Conservation (phyloP, 2,888 invertebrate genomes). For the Tortricodes alternella region DNA sequence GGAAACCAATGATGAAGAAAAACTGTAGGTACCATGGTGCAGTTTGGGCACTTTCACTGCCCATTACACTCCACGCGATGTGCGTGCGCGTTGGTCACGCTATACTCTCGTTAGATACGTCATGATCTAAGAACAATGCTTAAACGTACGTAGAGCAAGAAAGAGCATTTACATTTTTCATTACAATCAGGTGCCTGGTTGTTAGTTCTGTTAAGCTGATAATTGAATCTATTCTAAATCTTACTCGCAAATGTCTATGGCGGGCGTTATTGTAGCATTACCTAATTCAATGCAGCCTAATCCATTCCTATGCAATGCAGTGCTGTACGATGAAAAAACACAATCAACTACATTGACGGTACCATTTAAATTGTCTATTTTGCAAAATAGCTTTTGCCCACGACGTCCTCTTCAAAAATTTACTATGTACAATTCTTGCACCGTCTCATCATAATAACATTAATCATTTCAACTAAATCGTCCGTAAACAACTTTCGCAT, state of each 20-base stretch:
- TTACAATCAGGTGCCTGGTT: background rate
- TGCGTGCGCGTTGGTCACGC: constrained; percentile 47
- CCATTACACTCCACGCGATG: constrained; percentile 32
- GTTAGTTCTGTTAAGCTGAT: background rate
- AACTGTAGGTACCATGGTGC: constrained; percentile 1
- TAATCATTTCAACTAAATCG: too few species aligned
- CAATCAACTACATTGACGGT: too few species aligned
- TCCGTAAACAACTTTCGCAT: too few species aligned
- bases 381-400: too few species aligned
- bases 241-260: background rate
- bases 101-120: constrained; percentile 42
- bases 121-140: constrained; percentile 13
- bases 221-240: background rate
- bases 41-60: constrained; percentile 50
- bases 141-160: background rate
- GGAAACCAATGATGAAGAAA: constrained; percentile 15
- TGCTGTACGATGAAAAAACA: too few species aligned
- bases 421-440: too few species aligned
- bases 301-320: too few species aligned
- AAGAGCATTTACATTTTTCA: background rate
- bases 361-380: too few species aligned
- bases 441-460: too few species aligned
- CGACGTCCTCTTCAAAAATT: too few species aligned
- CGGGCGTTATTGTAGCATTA: too few species aligned
- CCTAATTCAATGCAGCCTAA: too few species aligned